Conservation (phyloP, 2,888 invertebrate genomes). For the Calameuta pallipes region DNA sequence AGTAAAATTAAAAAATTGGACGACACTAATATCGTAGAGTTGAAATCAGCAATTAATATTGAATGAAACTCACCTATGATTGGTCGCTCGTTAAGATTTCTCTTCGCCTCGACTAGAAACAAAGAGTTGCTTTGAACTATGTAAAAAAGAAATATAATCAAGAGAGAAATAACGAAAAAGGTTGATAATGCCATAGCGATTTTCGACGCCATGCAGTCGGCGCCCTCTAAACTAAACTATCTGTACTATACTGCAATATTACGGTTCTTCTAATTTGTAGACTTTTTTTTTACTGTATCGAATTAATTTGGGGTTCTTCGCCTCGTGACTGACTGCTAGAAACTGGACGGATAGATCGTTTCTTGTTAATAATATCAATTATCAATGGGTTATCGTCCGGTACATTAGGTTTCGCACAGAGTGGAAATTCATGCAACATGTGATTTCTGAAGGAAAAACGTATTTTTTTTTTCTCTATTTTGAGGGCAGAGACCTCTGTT, state of each 20-base stretch:
- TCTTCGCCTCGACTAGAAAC: slow-evolving; percentile 20
- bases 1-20: not conserved
- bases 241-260: not conserved
- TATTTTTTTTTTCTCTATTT: not conserved
- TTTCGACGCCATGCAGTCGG: not conserved
- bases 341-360: not conserved
- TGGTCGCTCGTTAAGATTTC: slow-evolving; percentile 31
- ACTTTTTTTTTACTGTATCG: not conserved
- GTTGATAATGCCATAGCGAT: not conserved
- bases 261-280: too few species aligned
- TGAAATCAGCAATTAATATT: slow-evolving; percentile 4
- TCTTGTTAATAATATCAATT: not conserved
- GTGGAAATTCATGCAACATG: not conserved
- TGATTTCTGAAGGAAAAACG: not conserved
- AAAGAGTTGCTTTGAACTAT: slow-evolving; percentile 22
- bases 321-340: not conserved
- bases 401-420: not conserved
- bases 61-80: slow-evolving; percentile 36
- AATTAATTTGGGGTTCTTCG: not conserved
- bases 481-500: not conserved
- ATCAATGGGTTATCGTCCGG: not conserved
- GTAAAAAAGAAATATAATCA: not conserved
- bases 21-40: not conserved
- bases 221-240: not conserved
- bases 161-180: not conserved